Conservation (phyloP, 2,797 vertebrate species). For the Propithecus perrieri region DNA sequence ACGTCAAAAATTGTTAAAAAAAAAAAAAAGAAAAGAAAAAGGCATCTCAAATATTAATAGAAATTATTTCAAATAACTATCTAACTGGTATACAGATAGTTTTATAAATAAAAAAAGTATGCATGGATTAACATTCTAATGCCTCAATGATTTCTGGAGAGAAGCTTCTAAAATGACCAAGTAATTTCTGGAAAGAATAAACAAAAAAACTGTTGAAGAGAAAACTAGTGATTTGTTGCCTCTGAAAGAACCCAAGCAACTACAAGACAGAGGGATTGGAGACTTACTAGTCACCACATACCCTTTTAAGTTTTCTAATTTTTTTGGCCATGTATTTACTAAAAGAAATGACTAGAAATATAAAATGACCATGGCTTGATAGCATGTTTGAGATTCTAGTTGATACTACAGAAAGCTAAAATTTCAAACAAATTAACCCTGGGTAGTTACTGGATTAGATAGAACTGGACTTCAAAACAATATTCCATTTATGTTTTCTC, state of each 20-base stretch:
- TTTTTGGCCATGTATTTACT: not conserved
- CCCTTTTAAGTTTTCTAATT: not conserved
- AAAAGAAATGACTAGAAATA: not conserved
- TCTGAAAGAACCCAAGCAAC: not conserved
- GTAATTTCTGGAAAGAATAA: slow-evolving; percentile 30
- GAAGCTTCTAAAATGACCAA: not conserved
- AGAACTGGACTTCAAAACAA: not conserved
- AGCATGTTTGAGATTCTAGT: not conserved
- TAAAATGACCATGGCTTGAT: not conserved
- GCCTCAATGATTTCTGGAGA: not conserved
- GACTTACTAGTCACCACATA: not conserved
- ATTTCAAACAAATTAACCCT: not conserved
- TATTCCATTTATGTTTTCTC: slow-evolving; percentile 10
- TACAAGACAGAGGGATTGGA: not conserved
- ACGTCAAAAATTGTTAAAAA: not conserved
- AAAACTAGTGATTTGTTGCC: not conserved
- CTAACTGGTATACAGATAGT: not conserved
- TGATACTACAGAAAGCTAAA: not conserved
- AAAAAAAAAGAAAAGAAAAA: not conserved
- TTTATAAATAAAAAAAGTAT: not conserved
- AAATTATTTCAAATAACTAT: not conserved
- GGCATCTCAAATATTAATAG: not conserved
- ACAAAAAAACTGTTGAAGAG: not conserved
- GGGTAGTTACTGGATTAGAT: not conserved
- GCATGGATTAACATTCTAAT: not conserved